Evolutionary conservation across 2,797 vertebrate genomes (phyloP), one percentile per base, ranked within the genome.

Genomic region (Rhinogobio ventralis): DNA sequence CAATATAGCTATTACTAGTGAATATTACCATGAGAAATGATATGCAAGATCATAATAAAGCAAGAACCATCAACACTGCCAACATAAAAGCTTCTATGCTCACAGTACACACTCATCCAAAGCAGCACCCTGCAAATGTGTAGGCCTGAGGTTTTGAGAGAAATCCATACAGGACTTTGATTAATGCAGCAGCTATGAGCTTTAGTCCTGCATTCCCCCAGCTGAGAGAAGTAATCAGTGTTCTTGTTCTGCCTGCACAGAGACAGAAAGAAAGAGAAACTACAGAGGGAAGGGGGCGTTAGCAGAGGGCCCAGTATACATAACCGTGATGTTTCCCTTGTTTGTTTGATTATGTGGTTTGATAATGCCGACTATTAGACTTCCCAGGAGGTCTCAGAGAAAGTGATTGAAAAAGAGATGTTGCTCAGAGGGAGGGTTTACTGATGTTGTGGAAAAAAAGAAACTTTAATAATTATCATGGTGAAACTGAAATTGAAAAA

Each of bases 291-390:
- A 69, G 11, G 28, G 60, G 46, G 42, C 4, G 73, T 33, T 49
- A 36, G 81, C 46, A 19, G 28, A 49, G 57, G 14, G 55, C n/a
- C 62, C 25, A 33, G 33, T 77, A 28, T 75, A 84, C 82, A 69
- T 45, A 84, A 77, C 7, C 73, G 64, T 84, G 74, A 77, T 57
- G 49, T 76, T 77, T 84, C 74, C 64, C 74, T 69, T n/a, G 51
- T 84, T 84, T 84, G 74, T 69, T 84, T 84, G 74, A 84, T 84
- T 77, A 77, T 69, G 82, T 69, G 73, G n/a, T 76, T 69, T 84
- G 73, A 84, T 69, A 84, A 84, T 77, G 82, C 51, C 2, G 3
- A 30, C 74, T 77, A 83, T 83, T 83, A 84, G n/a, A 68, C 74
- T 30, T 77, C 74, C 20, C 82, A 77, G 74, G 64, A 51, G 49